Evolutionary conservation across 2,797 vertebrate genomes (phyloP).

Genomic region (Gymnodraco acuticeps): DNA sequence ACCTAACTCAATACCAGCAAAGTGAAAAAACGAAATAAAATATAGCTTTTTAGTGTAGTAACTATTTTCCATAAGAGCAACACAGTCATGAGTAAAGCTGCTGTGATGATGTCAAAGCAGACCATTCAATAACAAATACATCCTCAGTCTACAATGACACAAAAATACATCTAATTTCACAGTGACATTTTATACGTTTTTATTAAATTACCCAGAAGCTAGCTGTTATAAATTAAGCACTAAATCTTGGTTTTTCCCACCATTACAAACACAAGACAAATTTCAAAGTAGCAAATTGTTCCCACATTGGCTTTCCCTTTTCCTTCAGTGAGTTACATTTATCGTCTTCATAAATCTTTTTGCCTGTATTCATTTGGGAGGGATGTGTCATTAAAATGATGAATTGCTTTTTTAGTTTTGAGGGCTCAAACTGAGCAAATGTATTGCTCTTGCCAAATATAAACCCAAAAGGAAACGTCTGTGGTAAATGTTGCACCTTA

Average conservation of each 20-base stretch:
- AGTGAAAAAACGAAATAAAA: not conserved
- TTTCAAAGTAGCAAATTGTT: slow-evolving; percentile 9
- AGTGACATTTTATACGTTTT: not conserved
- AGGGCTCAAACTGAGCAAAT: slow-evolving; percentile 17
- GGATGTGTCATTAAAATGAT: slow-evolving; percentile 40
- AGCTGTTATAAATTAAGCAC: slow-evolving; percentile 1
- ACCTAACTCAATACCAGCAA: not conserved
- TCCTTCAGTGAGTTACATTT: slow-evolving; percentile 11
- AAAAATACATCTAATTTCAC: not conserved
- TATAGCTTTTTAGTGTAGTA: not conserved
- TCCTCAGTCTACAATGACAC: not conserved
- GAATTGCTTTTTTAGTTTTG: slow-evolving; percentile 15
- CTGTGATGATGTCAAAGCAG: not conserved
- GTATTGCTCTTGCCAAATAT: slow-evolving; percentile 19
- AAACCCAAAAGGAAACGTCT: slow-evolving; percentile 31
- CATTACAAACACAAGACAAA: not conserved
- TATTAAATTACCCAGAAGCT: not conserved
- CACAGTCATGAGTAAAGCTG: not conserved
- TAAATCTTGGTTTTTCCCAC: slow-evolving; percentile 17
- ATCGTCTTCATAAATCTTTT: slow-evolving; percentile 29
- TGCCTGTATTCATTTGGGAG: slow-evolving; percentile 10
- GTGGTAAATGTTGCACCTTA: slow-evolving; percentile 37
- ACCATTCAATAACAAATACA: not conserved
- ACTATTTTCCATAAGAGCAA: not conserved
- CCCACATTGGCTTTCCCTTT: slow-evolving; percentile 13